Conservation (phyloP, 2,888 invertebrate genomes). For the Synergus laeviventris region DNA sequence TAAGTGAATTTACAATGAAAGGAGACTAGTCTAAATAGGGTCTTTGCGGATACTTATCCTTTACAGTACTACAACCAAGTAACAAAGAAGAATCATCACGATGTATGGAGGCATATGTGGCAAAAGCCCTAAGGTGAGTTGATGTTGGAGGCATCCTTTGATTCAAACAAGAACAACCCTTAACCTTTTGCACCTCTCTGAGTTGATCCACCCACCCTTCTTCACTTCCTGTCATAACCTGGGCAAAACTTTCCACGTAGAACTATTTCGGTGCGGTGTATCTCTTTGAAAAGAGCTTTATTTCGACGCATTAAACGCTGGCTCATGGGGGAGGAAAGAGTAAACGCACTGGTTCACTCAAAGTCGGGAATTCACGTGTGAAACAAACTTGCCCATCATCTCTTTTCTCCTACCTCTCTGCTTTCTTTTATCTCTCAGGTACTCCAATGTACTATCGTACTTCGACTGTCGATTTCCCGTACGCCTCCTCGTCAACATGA, state of each 20-base stretch:
- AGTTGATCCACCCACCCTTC: slow-evolving; percentile 27
- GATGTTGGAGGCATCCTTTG: slow-evolving; percentile 51
- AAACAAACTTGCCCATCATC: slow-evolving; percentile 57
- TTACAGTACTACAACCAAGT: slow-evolving; percentile 26
- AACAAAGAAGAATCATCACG: slow-evolving; percentile 24
- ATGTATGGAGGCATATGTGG: slow-evolving; percentile 35
- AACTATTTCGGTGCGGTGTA: slow-evolving; percentile 58
- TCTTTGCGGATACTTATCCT: slow-evolving; percentile 7
- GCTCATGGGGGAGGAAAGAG: slow-evolving; percentile 45
- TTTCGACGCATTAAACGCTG: slow-evolving; percentile 51
- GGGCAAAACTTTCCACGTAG: slow-evolving; percentile 58
- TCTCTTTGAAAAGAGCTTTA: slow-evolving; percentile 55
- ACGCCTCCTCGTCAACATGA: slow-evolving; percentile 55
- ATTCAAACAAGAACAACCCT: slow-evolving; percentile 34
- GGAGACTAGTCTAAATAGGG: background rate
- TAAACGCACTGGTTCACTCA: slow-evolving; percentile 49
- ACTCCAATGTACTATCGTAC: slow-evolving; percentile 21
- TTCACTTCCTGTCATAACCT: slow-evolving; percentile 49
- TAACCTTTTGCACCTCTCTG: slow-evolving; percentile 41
- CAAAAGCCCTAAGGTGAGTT: slow-evolving; percentile 53
- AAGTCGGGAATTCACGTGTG: slow-evolving; percentile 59
- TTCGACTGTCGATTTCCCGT: slow-evolving; percentile 32
- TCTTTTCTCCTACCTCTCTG: slow-evolving; percentile 35
- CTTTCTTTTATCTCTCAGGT: slow-evolving; percentile 21
- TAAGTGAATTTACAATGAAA: background rate